phyloP scores from a whole-genome alignment of 1,140 invertebrate species.

The Ectropis grisescens region DNA sequence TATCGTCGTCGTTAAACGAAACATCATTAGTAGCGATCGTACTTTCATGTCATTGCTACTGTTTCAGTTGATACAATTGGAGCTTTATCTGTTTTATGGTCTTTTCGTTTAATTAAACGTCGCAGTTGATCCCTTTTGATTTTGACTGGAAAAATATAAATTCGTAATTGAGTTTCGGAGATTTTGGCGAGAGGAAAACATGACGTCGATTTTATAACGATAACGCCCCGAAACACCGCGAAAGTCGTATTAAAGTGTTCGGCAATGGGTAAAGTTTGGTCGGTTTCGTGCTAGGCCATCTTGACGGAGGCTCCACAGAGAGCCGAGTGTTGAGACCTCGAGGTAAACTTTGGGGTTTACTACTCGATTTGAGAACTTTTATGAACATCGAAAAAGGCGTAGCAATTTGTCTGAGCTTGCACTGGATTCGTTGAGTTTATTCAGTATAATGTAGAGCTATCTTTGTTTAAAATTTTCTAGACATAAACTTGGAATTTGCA shows the following conservation, averaged over 20 bases:
- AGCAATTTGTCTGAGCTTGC: conserved; percentile 11
- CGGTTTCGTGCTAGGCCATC: conserved; percentile 19
- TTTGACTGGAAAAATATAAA: not conserved
- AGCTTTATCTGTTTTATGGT: not conserved
- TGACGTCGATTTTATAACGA: conserved; percentile 32
- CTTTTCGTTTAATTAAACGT: not conserved
- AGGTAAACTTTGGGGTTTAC: conserved; percentile 23
- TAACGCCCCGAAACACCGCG: conserved; percentile 25
- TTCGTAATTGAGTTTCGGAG: not conserved
- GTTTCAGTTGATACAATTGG: conserved; percentile 21
- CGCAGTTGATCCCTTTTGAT: not conserved
- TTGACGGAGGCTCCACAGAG: conserved; percentile 23
- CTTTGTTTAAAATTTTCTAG: too few species aligned
- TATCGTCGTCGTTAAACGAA: conserved; percentile 40
- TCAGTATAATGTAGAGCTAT: too few species aligned
- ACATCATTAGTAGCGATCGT: conserved; percentile 30
- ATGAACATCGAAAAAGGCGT: conserved; percentile 20
- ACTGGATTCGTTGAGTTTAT: conserved; percentile 1
- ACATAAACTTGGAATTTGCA: too few species aligned
- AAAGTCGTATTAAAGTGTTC: conserved; percentile 38
- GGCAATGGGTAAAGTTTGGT: conserved; percentile 22
- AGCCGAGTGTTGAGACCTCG: conserved; percentile 18
- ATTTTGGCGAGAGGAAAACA: conserved; percentile 15
- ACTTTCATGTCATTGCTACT: conserved; percentile 25
- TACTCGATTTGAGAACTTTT: conserved; percentile 40